These are phyloP conservation scores for Caenorhabditis sp. DNA, from an alignment of 2,888 invertebrate species.

Conservation along the genomic window DNA sequence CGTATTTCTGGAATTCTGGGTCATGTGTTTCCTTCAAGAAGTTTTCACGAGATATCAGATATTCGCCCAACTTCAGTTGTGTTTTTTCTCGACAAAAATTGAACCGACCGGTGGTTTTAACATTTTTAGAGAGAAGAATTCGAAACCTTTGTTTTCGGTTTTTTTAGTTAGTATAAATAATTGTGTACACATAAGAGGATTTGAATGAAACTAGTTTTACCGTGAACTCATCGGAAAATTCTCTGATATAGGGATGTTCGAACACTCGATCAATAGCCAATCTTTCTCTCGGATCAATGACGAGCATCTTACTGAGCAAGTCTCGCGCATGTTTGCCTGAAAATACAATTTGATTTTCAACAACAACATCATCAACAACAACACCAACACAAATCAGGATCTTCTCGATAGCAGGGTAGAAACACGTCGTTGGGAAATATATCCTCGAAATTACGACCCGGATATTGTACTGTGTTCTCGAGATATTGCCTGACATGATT, in stretches of 20 bases:
- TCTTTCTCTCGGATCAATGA: conserved; percentile 94
- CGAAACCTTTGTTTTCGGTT: background rate
- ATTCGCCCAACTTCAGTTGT: too few relatives aligned
- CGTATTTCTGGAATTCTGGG: too few relatives aligned
- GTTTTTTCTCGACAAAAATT: too few relatives aligned
- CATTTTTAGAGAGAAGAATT: too few relatives aligned
- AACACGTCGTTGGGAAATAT: background rate
- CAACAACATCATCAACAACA: too few relatives aligned
- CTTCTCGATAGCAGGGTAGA: background rate
- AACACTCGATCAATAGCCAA: conserved; percentile 98
- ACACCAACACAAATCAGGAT: background rate
- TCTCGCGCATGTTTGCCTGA: conserved; percentile 90
- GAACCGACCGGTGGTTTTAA: too few relatives aligned
- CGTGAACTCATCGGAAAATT: conserved; percentile 11
- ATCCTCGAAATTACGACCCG: background rate
- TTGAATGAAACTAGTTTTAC: too few relatives aligned
- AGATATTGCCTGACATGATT: conserved; percentile 88
- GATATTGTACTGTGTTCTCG: conserved; percentile 76
- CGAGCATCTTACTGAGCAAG: conserved; percentile 94
- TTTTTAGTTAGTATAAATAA: too few relatives aligned
- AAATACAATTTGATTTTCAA: conserved; percentile 22
- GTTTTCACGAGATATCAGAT: too few relatives aligned
- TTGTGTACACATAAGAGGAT: too few relatives aligned
- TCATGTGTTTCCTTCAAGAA: too few relatives aligned
- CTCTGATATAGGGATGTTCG: conserved; percentile 81